These are phyloP conservation scores for Linepithema humile DNA, from an alignment of 1,140 invertebrate species.

Conservation along the genomic window DNA sequence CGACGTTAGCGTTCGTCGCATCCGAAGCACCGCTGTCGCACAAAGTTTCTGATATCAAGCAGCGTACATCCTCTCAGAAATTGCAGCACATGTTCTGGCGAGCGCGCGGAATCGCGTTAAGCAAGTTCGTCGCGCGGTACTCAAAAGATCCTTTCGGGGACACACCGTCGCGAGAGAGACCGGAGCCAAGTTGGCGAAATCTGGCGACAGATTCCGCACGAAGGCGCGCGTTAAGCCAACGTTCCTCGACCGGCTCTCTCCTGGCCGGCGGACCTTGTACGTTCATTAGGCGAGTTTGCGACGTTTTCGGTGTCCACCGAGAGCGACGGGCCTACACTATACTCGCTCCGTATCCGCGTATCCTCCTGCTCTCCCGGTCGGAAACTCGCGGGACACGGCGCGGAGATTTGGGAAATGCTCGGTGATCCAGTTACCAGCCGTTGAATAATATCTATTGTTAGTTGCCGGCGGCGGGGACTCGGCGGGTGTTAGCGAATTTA, in stretches of 20 bases:
- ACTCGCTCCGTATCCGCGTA: not conserved
- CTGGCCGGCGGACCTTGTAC: slow-evolving; percentile 59
- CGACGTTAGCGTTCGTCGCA: no score
- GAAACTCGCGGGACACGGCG: slow-evolving; percentile 7
- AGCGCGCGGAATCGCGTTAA: slow-evolving; percentile 58
- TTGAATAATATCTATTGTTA: slow-evolving; percentile 57
- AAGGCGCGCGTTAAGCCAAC: slow-evolving; percentile 43
- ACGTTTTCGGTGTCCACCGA: slow-evolving; percentile 32
- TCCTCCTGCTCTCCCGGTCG: not conserved
- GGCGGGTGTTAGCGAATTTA: slow-evolving; percentile 25
- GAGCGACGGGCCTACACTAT: slow-evolving; percentile 28
- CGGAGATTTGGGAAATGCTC: slow-evolving; percentile 21
- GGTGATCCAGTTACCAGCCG: slow-evolving; percentile 36
- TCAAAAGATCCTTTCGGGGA: slow-evolving; percentile 64
- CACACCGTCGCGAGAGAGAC: slow-evolving; percentile 4
- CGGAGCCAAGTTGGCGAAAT: slow-evolving; percentile 64
- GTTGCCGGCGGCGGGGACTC: slow-evolving; percentile 21
- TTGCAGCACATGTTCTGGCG: not conserved
- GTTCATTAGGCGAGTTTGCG: slow-evolving; percentile 67
- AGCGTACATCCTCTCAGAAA: not conserved
- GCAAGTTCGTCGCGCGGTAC: slow-evolving; percentile 44
- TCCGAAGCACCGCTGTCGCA: not conserved
- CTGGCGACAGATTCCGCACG: slow-evolving; percentile 44
- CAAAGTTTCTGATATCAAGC: not conserved
- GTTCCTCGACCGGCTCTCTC: slow-evolving; percentile 45